phyloP scores from a whole-genome alignment of 2,797 vertebrate genomes.

The Amniataba percoides region DNA sequence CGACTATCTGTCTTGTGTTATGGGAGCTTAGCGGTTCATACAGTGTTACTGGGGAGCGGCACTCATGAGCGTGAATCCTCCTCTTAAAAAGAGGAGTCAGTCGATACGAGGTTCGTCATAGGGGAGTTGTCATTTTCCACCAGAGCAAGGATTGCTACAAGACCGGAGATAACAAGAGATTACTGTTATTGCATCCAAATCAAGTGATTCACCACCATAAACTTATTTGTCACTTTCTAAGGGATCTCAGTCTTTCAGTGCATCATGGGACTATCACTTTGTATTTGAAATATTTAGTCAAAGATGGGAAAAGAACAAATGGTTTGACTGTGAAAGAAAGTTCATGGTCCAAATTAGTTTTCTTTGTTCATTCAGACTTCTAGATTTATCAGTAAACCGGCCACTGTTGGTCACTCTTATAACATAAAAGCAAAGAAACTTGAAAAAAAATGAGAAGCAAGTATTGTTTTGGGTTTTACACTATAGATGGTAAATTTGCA shows the following conservation, averaged over 20 bases:
- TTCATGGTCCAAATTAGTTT: background rate
- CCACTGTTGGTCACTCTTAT: background rate
- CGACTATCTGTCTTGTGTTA: constrained; percentile 54
- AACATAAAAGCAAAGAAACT: no score
- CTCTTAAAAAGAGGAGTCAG: constrained; percentile 38
- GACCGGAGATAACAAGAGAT: constrained; percentile 11
- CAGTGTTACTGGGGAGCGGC: constrained; percentile 45
- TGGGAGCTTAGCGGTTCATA: constrained; percentile 48
- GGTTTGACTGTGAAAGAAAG: background rate
- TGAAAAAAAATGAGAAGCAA: background rate
- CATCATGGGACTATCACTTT: background rate
- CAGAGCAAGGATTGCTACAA: background rate
- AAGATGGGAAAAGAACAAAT: background rate
- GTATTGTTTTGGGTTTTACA: background rate
- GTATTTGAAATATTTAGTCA: background rate
- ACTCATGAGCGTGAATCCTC: constrained; percentile 24
- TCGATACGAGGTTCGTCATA: background rate
- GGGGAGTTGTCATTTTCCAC: constrained; percentile 15
- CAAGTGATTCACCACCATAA: constrained; percentile 2
- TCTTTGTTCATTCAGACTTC: background rate
- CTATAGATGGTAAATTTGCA: background rate
- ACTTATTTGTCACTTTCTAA: background rate
- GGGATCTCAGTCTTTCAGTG: background rate
- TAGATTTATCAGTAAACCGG: background rate
- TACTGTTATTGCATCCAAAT: constrained; percentile 9